Percentiles rank a stretch among this genome's conserved stretches.
phyloP scores from a whole-genome alignment of 1,140 invertebrate species.

The Dendroctonus valens region DNA sequence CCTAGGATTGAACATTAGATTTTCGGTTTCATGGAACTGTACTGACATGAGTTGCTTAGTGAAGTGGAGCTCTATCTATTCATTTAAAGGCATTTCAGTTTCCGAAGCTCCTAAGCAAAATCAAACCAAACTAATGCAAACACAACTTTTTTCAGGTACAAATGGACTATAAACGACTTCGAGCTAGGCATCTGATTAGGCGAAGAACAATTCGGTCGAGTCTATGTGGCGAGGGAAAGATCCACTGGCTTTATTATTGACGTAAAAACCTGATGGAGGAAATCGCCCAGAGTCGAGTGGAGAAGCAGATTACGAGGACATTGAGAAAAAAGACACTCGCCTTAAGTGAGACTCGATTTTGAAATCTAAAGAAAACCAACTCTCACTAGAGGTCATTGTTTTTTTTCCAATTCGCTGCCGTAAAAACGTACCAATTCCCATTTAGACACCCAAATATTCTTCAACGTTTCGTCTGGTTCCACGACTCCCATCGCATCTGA shows the following conservation, averaged over 20 bases:
- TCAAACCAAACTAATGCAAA: no score
- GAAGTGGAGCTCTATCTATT: no score
- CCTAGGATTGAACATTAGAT: no score
- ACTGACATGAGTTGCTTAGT: no score
- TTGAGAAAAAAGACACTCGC: slow-evolving; percentile 57
- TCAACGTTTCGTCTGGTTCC: slow-evolving; percentile 86
- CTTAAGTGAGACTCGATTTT: background rate
- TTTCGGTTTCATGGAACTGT: no score
- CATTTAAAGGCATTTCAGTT: no score
- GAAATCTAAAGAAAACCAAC: no score
- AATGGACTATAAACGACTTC: slow-evolving; percentile 77
- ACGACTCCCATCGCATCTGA: slow-evolving; percentile 86
- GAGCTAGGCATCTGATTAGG: slow-evolving; percentile 82
- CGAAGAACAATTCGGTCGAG: slow-evolving; percentile 88
- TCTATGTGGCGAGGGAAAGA: slow-evolving; percentile 88
- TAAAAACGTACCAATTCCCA: slow-evolving; percentile 36
- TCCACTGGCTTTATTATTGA: slow-evolving; percentile 83
- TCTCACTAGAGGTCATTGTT: no score
- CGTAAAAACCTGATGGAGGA: slow-evolving; percentile 90
- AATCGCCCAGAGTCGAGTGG: slow-evolving; percentile 70
- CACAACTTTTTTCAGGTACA: slow-evolving; percentile 57
- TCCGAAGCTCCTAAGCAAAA: no score
- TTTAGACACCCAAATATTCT: slow-evolving; percentile 89
- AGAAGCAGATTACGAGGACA: slow-evolving; percentile 79
- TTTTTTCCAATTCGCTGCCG: no score